phyloP scores from a whole-genome alignment of 2,113 vertebrate genomes.

The Peromyscus leucopus region DNA sequence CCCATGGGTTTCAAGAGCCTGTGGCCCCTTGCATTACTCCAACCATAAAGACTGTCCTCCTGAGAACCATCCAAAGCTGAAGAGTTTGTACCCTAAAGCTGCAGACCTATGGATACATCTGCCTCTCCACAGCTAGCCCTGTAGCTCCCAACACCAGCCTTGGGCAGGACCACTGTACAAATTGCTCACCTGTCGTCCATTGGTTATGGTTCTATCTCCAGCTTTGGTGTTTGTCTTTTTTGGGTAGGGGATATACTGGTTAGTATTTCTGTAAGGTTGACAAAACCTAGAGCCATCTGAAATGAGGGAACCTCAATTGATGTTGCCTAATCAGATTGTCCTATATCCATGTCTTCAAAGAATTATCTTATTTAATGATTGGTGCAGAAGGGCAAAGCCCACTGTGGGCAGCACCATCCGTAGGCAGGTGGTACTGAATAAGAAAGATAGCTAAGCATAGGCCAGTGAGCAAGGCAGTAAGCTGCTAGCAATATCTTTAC shows the following conservation, averaged over 20 bases:
- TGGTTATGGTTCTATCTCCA: neutral
- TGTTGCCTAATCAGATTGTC: neutral
- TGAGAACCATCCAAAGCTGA: too few species aligned
- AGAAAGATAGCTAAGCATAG: neutral
- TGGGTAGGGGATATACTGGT: neutral
- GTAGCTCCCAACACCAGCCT: neutral
- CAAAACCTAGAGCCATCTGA: neutral
- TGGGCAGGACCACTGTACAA: fast-evolving
- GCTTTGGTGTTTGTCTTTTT: neutral
- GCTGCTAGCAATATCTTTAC: too few species aligned
- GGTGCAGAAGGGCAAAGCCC: too few species aligned
- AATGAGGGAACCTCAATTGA: neutral
- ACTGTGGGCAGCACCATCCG: neutral
- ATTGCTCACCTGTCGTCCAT: too few species aligned
- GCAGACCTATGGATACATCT: neutral
- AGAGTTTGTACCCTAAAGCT: neutral
- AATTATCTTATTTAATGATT: neutral
- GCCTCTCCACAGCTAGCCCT: neutral
- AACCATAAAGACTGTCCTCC: neutral
- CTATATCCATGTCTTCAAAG: neutral
- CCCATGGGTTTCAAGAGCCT: constrained; percentile 73
- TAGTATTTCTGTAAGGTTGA: neutral
- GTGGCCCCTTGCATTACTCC: neutral
- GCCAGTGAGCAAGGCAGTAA: neutral
- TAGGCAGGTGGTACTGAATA: neutral